Evolutionary conservation across 2,888 invertebrate species (phyloP), one percentile per base, ranked within the genome.

Genomic region (Timema cristinae): DNA sequence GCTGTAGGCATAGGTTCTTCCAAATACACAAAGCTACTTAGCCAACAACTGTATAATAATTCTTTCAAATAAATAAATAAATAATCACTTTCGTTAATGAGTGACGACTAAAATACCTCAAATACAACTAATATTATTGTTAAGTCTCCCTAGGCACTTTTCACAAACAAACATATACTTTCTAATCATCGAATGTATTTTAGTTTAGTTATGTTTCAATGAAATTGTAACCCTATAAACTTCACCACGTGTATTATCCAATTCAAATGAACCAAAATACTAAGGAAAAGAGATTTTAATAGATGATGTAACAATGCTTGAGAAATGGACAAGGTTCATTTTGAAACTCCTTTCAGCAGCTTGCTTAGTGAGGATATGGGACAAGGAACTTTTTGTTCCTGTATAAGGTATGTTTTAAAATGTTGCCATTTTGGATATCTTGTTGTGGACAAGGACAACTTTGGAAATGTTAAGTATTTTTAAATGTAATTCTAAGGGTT

Each of bases 261-360:
- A 59, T 59, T 32, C 13, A 9, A 5, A 59, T 59, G n/a, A 13
- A 59, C 10, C 59, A 59, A 32, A 59, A n/a, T n/a, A 5, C 0
- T 6, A 59, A 59, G 59, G 15, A 59, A 59, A n/a, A n/a, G 7
- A 4, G 5, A 52, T n/a, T 59, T 59, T 5, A 32, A 9, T 59
- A 32, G 5, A 59, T n/a, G 10, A 7, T 59, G 13, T 9, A 11
- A 59, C 6, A n/a, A 9, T 9, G 7, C 7, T 59, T 6, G 32
- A 59, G 8, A 13, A 59, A 15, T 59, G 59, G 59, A 59, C 59
- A 59, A 11, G 59, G 59, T 59, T 15, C 59, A n/a, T 11, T 59
- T 6, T 59, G 59, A 32, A 59, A 59, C 59, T 59, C 5, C 15
- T 8, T 32, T 11, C 5, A 16, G 32, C 32, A 8, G 32, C n/a